These are phyloP conservation scores for Zaprionus obscuricornis DNA, from an alignment of 2,888 invertebrate species.

Conservation along the genomic window DNA sequence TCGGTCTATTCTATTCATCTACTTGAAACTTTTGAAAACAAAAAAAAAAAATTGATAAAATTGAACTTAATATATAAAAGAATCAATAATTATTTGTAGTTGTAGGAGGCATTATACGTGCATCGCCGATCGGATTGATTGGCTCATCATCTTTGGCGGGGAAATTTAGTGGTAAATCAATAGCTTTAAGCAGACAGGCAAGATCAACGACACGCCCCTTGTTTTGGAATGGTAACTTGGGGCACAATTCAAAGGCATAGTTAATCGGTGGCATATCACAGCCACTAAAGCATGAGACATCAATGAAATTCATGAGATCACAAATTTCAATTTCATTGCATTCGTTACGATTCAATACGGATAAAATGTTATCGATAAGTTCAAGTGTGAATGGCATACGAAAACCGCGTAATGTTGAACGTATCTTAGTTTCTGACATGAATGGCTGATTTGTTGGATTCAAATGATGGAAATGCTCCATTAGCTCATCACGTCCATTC, in stretches of 20 bases:
- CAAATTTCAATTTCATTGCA: conserved; percentile 87
- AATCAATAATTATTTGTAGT: conserved; percentile 13
- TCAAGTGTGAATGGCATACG: conserved; percentile 88
- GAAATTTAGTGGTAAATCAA: conserved; percentile 68
- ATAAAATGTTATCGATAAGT: conserved; percentile 88
- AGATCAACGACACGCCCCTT: conserved; percentile 81
- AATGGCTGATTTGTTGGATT: conserved; percentile 86
- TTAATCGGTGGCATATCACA: conserved; percentile 80
- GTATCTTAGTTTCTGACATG: conserved; percentile 85
- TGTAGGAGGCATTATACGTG: conserved; percentile 35
- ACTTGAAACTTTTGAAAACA: too few relatives aligned
- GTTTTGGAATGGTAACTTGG: conserved; percentile 79
- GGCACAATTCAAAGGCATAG: conserved; percentile 81
- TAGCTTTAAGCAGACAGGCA: conserved; percentile 73
- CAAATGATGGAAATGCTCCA: conserved; percentile 86
- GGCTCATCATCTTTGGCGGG: conserved; percentile 18
- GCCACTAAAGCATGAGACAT: conserved; percentile 85
- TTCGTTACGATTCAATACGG: conserved; percentile 86
- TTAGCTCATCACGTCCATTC: conserved; percentile 87
- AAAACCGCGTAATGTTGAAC: conserved; percentile 88
- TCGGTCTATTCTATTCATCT: too few relatives aligned
- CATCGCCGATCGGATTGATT: conserved; percentile 26
- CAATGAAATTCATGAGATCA: conserved; percentile 89
- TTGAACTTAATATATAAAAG: too few relatives aligned
- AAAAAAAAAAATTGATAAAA: too few relatives aligned